These are phyloP conservation scores for Melanerpes formicivorus DNA, from an alignment of 2,113 vertebrate genomes.

Conservation along the genomic window DNA sequence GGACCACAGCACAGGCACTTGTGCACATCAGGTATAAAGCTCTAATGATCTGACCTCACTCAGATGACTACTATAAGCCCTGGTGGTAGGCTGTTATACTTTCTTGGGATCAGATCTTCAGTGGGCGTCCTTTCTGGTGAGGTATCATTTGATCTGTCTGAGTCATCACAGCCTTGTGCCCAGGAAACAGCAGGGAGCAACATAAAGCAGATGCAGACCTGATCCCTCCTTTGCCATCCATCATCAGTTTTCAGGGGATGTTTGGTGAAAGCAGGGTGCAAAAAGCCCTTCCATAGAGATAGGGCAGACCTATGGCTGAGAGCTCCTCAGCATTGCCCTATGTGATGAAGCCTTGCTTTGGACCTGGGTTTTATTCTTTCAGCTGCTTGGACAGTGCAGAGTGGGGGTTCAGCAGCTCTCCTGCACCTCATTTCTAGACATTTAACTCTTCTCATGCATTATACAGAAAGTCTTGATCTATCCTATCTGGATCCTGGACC, in stretches of 20 bases:
- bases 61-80: not conserved
- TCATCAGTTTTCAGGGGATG: not conserved
- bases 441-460: not conserved
- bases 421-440: not conserved
- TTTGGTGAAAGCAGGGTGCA: not conserved
- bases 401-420: not conserved
- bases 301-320: not conserved
- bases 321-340: not conserved
- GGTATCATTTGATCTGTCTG: accelerated
- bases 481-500: not conserved
- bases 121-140: not conserved
- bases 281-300: not conserved
- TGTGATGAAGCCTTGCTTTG: not conserved
- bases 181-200: not conserved
- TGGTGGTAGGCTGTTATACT: not conserved
- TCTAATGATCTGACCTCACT: not conserved
- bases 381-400: not conserved
- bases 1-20: not conserved
- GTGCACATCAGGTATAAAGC: not conserved
- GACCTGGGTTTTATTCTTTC: not conserved
- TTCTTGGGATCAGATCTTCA: not conserved
- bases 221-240: not conserved
- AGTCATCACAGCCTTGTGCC: accelerated
- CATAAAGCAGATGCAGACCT: not conserved
- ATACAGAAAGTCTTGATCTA: not conserved